phyloP scores from a whole-genome alignment of 2,797 vertebrate genomes.

The Notamacropus eugenii region DNA sequence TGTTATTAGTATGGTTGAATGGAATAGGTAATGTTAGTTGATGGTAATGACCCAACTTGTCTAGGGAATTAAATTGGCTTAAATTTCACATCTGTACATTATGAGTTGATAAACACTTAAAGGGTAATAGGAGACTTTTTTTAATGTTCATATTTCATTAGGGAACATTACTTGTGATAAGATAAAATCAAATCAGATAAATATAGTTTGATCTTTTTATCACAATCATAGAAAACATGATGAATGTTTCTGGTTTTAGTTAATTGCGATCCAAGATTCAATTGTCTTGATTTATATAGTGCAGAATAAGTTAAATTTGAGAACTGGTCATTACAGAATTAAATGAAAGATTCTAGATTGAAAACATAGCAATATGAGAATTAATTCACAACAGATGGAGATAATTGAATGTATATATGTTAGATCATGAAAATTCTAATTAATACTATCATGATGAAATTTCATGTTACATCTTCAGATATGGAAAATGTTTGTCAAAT shows the following conservation, averaged over 20 bases:
- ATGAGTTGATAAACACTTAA: slow-evolving; percentile 44
- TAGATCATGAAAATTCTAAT: slow-evolving; percentile 39
- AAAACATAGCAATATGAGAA: slow-evolving; percentile 21
- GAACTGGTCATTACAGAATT: slow-evolving; percentile 30
- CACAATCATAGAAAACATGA: slow-evolving; percentile 9
- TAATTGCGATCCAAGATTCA: slow-evolving; percentile 2
- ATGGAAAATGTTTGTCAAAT: background rate
- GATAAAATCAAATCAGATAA: slow-evolving; percentile 47
- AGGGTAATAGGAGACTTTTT: slow-evolving; percentile 21
- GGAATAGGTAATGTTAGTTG: slow-evolving; percentile 41
- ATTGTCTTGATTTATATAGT: slow-evolving; percentile 6
- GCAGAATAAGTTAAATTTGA: slow-evolving; percentile 3
- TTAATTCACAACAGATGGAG: background rate
- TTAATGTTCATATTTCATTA: slow-evolving; percentile 40
- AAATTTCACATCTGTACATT: background rate
- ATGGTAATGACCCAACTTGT: slow-evolving; percentile 5
- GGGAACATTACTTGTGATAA: background rate
- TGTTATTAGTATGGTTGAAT: slow-evolving; percentile 27
- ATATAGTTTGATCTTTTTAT: slow-evolving; percentile 25
- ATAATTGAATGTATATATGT: slow-evolving; percentile 21
- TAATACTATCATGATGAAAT: slow-evolving; percentile 6
- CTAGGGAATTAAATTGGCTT: slow-evolving; percentile 39
- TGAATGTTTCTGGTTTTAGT: background rate
- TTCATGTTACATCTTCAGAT: background rate
- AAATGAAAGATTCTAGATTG: background rate